These are phyloP conservation scores for Scomber japonicus DNA, from an alignment of 2,113 vertebrate genomes.

Conservation along the genomic window DNA sequence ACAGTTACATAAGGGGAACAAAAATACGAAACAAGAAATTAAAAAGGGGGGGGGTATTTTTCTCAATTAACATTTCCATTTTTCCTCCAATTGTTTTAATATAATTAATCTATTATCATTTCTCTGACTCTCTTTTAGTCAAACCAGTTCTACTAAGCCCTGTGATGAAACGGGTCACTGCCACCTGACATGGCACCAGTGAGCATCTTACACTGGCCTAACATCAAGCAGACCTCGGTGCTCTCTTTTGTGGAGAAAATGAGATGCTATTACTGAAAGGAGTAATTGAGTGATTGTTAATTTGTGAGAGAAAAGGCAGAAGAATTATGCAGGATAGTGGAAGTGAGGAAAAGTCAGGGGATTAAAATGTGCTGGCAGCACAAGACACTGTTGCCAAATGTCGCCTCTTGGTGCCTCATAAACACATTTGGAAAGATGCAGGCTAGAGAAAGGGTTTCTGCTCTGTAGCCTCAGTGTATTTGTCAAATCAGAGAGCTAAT, in stretches of 20 bases:
- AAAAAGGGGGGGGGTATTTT: too few relatives aligned
- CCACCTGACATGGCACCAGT: background rate
- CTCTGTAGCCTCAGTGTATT: background rate
- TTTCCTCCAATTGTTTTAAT: too few relatives aligned
- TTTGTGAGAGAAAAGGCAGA: too few relatives aligned
- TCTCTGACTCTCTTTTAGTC: background rate
- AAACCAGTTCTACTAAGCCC: background rate
- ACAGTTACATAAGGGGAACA: too few relatives aligned
- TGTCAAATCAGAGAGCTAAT: conserved; percentile 5
- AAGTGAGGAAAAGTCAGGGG: too few relatives aligned
- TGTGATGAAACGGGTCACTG: background rate
- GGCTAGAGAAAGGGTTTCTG: background rate
- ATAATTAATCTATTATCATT: background rate
- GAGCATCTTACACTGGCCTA: background rate
- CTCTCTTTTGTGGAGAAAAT: too few relatives aligned
- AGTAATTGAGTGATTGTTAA: too few relatives aligned
- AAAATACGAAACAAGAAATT: too few relatives aligned
- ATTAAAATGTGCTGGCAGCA: background rate
- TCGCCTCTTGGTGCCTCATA: background rate
- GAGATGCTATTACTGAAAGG: too few relatives aligned
- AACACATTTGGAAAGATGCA: conserved; percentile 4
- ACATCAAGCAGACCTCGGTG: too few relatives aligned
- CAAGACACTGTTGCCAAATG: background rate
- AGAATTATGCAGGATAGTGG: too few relatives aligned
- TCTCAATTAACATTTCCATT: too few relatives aligned